Percentiles rank a stretch among this genome's conserved stretches.
These are phyloP conservation scores for Scolopax bukidnonensis DNA, from an alignment of 2,797 vertebrate species.

Conservation along the genomic window DNA sequence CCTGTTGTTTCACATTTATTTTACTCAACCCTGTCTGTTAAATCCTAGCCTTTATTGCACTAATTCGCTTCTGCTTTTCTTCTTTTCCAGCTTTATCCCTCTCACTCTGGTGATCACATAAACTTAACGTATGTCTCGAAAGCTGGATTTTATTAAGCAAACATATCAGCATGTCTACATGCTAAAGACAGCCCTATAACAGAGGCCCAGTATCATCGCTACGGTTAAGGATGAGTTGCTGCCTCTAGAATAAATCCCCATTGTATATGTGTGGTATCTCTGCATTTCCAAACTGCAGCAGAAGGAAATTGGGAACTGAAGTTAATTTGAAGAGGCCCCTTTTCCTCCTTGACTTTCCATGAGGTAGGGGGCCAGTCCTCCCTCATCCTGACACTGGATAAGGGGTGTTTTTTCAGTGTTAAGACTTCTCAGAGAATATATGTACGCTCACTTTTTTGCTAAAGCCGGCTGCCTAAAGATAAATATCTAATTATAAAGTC, in stretches of 20 bases:
- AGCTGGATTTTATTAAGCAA: conserved; percentile 70
- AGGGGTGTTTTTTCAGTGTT: not conserved
- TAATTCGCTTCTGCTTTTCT: conserved; percentile 69
- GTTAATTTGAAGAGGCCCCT: not conserved
- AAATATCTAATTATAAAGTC: not conserved
- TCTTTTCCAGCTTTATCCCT: conserved; percentile 67
- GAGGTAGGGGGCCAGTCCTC: not conserved
- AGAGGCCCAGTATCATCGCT: not conserved
- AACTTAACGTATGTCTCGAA: conserved; percentile 66
- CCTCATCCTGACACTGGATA: not conserved
- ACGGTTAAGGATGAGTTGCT: conserved; percentile 62
- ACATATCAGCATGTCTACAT: conserved; percentile 70
- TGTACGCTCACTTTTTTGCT: not conserved
- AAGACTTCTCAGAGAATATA: not conserved
- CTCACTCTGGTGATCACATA: conserved; percentile 66
- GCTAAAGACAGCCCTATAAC: conserved; percentile 60
- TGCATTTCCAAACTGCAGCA: conserved; percentile 39
- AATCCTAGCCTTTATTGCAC: conserved; percentile 67
- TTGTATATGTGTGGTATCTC: conserved; percentile 11
- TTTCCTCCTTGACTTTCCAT: not conserved
- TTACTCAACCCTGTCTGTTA: conserved; percentile 62
- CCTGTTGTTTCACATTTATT: conserved; percentile 74
- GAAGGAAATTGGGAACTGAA: conserved; percentile 53
- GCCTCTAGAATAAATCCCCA: conserved; percentile 55
- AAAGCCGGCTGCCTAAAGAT: not conserved